Evolutionary conservation across 2,113 vertebrate genomes (phyloP).

Genomic region (Sciurus niger): DNA sequence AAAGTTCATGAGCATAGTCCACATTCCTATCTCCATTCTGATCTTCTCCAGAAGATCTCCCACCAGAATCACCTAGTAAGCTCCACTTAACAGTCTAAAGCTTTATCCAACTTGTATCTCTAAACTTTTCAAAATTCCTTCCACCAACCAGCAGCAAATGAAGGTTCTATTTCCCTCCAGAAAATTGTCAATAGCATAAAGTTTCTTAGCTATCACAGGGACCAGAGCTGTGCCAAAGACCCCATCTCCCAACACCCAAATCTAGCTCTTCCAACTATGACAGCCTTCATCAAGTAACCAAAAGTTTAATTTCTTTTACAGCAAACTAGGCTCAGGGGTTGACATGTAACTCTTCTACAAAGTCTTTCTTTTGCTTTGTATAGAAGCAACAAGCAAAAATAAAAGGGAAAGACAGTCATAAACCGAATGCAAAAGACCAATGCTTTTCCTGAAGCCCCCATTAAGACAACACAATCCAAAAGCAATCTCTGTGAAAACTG

Average conservation of each 20-base stretch:
- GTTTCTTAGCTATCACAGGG: not conserved
- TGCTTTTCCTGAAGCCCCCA: not conserved
- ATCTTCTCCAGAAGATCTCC: too few relatives aligned
- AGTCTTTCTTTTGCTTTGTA: not conserved
- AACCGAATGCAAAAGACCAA: not conserved
- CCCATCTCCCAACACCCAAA: not conserved
- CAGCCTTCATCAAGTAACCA: not conserved
- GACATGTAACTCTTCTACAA: not conserved
- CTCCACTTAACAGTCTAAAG: too few relatives aligned
- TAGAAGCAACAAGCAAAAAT: not conserved
- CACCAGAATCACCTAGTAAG: too few relatives aligned
- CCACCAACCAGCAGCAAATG: too few relatives aligned
- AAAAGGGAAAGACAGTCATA: not conserved
- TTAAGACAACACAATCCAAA: not conserved
- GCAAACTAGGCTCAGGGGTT: not conserved
- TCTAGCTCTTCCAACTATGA: not conserved
- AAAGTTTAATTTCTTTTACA: not conserved
- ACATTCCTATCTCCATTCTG: too few relatives aligned
- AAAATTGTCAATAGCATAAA: slow-evolving; percentile 44
- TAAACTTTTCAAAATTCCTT: too few relatives aligned
- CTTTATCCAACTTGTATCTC: too few relatives aligned
- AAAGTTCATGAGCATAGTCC: too few relatives aligned
- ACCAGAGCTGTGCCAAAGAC: not conserved
- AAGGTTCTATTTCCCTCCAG: not conserved
- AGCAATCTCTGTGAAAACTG: not conserved